phyloP scores from a whole-genome alignment of 64 coral and sea anemone species.

The Stichodactyla mertensii region DNA sequence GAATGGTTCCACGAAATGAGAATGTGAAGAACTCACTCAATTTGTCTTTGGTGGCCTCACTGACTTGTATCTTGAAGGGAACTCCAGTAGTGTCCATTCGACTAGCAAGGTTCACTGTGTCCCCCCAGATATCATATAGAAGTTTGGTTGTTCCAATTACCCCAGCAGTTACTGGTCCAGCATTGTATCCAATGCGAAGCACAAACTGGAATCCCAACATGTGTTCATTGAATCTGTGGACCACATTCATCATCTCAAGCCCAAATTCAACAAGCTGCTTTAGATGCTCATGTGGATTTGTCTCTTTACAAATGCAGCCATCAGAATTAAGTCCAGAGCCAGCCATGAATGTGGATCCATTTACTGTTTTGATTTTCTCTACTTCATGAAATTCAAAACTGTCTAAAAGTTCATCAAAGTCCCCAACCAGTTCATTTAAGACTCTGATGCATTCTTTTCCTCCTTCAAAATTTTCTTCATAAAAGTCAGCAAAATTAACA shows the following conservation, averaged over 20 bases:
- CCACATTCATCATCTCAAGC: slow-evolving; percentile 90
- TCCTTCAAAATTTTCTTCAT: slow-evolving; percentile 99
- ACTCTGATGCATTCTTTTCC: slow-evolving; percentile 97
- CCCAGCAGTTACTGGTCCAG: slow-evolving; percentile 94
- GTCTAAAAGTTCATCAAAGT: slow-evolving; percentile 97
- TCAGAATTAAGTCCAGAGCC: slow-evolving; percentile 84
- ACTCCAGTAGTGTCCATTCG: slow-evolving; percentile 96
- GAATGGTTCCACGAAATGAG: slow-evolving; percentile 83
- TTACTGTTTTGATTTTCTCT: slow-evolving; percentile 99
- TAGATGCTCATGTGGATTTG: slow-evolving; percentile 63
- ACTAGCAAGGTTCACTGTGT: slow-evolving; percentile 97
- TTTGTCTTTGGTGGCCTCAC: slow-evolving; percentile 83
- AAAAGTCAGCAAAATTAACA: slow-evolving; percentile 97
- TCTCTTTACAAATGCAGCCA: slow-evolving; percentile 33
- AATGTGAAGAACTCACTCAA: slow-evolving; percentile 89
- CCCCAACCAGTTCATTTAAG: slow-evolving; percentile 95
- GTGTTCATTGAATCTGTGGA: slow-evolving; percentile 85
- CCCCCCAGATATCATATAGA: slow-evolving; percentile 98
- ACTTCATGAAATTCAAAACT: slow-evolving; percentile 78
- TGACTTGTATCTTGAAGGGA: slow-evolving; percentile 79
- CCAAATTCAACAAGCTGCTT: slow-evolving; percentile 96
- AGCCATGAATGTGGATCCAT: slow-evolving; percentile 99
- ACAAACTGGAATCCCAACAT: slow-evolving; percentile 97
- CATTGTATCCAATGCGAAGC: slow-evolving; percentile 85
- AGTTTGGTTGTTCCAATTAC: slow-evolving; percentile 96